A percentile compares a stretch with the other conserved stretches of the same genome.
Conservation (phyloP, 2,888 invertebrate species). For the Ligdia adustata region DNA sequence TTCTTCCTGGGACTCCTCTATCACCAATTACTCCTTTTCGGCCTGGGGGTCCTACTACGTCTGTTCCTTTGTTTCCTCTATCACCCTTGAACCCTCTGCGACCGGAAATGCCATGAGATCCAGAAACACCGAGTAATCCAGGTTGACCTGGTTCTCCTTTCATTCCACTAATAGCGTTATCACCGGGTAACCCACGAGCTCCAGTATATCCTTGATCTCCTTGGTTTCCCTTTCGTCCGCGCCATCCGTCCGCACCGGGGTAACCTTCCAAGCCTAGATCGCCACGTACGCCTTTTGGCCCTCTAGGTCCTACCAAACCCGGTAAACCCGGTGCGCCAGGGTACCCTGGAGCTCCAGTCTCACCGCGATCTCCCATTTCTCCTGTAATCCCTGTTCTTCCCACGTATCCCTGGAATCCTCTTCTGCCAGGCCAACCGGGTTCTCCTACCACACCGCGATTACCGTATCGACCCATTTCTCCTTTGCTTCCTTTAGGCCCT, state of each 20-base stretch:
- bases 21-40: constrained; percentile 85
- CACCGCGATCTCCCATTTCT: constrained; percentile 88
- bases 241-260: constrained; percentile 55
- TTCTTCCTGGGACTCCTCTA: constrained; percentile 77
- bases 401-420: constrained; percentile 68
- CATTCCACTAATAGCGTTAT: constrained; percentile 84
- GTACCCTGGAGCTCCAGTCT: constrained; percentile 87
- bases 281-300: constrained; percentile 56
- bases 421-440: constrained; percentile 62
- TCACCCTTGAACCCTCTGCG: constrained; percentile 82
- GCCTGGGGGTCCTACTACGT: constrained; percentile 79
- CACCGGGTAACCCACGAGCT: constrained; percentile 83
- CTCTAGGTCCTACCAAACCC: constrained; percentile 50
- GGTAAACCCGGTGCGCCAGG: constrained; percentile 76
- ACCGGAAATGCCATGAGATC: constrained; percentile 57
- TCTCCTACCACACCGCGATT: constrained; percentile 64
- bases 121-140: constrained; percentile 82
- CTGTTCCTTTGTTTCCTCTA: constrained; percentile 83
- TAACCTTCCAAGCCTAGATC: constrained; percentile 50
- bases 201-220: constrained; percentile 84
- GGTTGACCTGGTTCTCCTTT: constrained; percentile 81
- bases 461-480: constrained; percentile 78
- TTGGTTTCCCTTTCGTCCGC: constrained; percentile 68
- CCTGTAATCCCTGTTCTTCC: constrained; percentile 56
- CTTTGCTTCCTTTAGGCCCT: constrained; percentile 83